Conservation (phyloP, 2,113 vertebrate genomes). For the Nothobranchius furzeri region DNA sequence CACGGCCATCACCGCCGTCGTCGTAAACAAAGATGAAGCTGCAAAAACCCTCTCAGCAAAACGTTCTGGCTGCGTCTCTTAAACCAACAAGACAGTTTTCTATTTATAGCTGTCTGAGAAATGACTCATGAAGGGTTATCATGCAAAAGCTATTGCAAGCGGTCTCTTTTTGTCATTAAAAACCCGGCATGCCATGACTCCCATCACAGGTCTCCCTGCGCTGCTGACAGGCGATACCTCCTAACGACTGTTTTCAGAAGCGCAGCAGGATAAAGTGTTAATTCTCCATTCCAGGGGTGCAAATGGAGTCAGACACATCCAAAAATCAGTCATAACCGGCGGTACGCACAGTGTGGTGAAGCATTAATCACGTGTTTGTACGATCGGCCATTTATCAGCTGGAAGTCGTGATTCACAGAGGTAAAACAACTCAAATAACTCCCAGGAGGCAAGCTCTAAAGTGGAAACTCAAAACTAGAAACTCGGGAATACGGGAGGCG, state of each 20-base stretch:
- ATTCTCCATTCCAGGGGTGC: slow-evolving; percentile 31
- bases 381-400: no score
- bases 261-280: slow-evolving; percentile 15
- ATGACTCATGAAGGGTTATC: slow-evolving; percentile 34
- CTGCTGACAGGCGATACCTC: slow-evolving; percentile 23
- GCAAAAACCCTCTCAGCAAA: slow-evolving; percentile 29
- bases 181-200: slow-evolving; percentile 33
- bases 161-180: slow-evolving; percentile 51
- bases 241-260: slow-evolving; percentile 33
- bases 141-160: slow-evolving; percentile 40
- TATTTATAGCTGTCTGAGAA: slow-evolving; percentile 40
- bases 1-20: slow-evolving; percentile 13
- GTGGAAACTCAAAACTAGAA: no score
- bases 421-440: no score
- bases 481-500: no score
- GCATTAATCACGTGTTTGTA: no score
- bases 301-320: slow-evolving; percentile 42
- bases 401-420: no score
- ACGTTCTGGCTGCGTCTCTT: slow-evolving; percentile 20
- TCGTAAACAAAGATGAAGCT: slow-evolving; percentile 8
- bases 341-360: no score
- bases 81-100: slow-evolving; percentile 13
- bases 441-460: no score
- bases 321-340: slow-evolving; percentile 16
- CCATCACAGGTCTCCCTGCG: slow-evolving; percentile 19